A percentile compares a stretch with the other conserved stretches of the same genome.
phyloP scores from a whole-genome alignment of 2,888 invertebrate species.

The Pharmacophagus antenor region DNA sequence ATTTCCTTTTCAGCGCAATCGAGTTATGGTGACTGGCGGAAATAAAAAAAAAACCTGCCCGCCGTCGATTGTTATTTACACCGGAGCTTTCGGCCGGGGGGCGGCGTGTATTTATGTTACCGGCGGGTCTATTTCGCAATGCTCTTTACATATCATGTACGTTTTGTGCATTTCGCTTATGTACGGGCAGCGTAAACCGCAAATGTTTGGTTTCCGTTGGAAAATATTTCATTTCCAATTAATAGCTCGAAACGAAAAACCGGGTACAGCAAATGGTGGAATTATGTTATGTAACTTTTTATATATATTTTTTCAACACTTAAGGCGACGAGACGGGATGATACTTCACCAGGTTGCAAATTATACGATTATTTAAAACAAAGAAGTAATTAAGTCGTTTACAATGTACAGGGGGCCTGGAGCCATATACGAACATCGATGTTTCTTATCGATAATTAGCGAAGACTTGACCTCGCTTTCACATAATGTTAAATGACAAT shows the following conservation, averaged over 20 bases:
- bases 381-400: background rate
- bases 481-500: no score
- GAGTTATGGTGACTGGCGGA: slow-evolving; percentile 1
- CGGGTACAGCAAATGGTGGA: background rate
- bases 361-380: background rate
- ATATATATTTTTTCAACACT: background rate
- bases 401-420: no score
- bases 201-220: slow-evolving; percentile 14
- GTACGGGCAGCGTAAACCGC: slow-evolving; percentile 37
- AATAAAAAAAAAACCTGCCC: slow-evolving; percentile 11
- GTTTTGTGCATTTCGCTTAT: slow-evolving; percentile 45
- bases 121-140: slow-evolving; percentile 45
- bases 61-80: slow-evolving; percentile 35
- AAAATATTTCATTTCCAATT: slow-evolving; percentile 19
- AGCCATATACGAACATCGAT: no score
- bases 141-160: slow-evolving; percentile 30
- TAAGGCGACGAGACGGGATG: background rate
- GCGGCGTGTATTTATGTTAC: slow-evolving; percentile 52
- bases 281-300: background rate
- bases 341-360: background rate
- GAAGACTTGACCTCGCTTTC: no score
- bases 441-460: no score
- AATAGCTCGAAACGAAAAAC: slow-evolving; percentile 9
- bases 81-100: slow-evolving; percentile 42
- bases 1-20: background rate